Conservation (phyloP, 2,888 invertebrate genomes). For the Orchesella flavescens region DNA sequence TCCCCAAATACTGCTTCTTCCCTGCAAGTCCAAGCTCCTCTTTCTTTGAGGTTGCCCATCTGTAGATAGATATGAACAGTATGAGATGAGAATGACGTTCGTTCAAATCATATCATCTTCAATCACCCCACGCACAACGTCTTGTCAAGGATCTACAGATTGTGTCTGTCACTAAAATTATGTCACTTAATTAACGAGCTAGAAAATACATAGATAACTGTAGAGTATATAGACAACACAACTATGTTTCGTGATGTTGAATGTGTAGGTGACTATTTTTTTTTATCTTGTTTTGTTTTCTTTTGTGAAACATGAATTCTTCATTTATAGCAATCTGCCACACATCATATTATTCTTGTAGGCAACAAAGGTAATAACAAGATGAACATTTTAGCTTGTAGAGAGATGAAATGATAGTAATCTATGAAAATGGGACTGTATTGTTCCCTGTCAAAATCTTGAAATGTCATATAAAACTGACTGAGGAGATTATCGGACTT, state of each 20-base stretch:
- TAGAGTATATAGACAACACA: background rate
- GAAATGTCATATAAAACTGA: constrained; percentile 44
- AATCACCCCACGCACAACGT: constrained; percentile 23
- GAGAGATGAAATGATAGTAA: constrained; percentile 43
- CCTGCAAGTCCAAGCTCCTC: no score
- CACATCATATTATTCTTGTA: background rate
- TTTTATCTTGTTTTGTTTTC: constrained; percentile 22
- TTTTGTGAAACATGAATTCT: constrained; percentile 45
- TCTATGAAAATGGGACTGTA: constrained; percentile 34
- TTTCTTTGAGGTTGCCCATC: no score
- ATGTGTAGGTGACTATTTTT: constrained; percentile 23
- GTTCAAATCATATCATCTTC: background rate
- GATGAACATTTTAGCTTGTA: background rate
- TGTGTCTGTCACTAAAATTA: constrained; percentile 41
- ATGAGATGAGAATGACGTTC: background rate
- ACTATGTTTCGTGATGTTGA: background rate
- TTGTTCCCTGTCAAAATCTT: constrained; percentile 39
- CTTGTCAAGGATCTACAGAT: constrained; percentile 34
- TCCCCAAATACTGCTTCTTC: background rate
- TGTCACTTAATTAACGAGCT: constrained; percentile 53
- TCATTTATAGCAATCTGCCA: constrained; percentile 34
- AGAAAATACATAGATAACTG: no score
- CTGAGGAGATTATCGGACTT: constrained; percentile 7
- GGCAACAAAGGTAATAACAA: background rate
- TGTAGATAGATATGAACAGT: no score